phyloP scores from a whole-genome alignment of 2,113 vertebrate species.

The Grus americana region DNA sequence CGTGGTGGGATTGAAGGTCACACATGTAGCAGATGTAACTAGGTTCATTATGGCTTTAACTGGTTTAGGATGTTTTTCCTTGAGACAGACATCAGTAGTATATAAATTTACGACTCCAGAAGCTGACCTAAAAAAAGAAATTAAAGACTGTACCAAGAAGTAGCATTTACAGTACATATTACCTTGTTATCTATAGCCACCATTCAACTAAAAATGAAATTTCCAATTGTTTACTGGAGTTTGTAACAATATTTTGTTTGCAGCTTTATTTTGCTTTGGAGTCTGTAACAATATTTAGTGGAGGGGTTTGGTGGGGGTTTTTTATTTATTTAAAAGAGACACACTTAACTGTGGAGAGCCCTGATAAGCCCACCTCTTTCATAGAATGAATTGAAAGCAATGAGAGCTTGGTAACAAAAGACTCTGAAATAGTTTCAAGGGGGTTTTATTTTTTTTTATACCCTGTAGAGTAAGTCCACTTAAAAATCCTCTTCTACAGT shows the following conservation, averaged over 20 bases:
- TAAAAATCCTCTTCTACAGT: background rate
- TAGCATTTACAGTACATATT: background rate
- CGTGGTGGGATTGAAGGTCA: conserved; percentile 86
- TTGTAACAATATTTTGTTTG: background rate
- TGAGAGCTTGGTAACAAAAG: background rate
- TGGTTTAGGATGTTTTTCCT: conserved; percentile 81
- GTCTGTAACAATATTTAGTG: background rate
- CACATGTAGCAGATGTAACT: conserved; percentile 83
- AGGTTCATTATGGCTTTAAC: conserved; percentile 92
- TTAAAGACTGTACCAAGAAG: background rate
- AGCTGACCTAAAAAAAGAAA: conserved; percentile 69
- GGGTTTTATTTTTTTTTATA: background rate
- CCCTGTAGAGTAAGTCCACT: background rate
- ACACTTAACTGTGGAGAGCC: background rate
- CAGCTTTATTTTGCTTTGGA: background rate
- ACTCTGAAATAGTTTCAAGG: background rate
- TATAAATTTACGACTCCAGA: conserved; percentile 97
- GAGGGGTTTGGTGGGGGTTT: background rate
- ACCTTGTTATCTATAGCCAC: background rate
- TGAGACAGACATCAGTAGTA: conserved; percentile 84
- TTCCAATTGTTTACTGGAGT: background rate
- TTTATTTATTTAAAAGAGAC: background rate
- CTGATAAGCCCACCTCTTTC: background rate
- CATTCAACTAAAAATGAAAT: background rate
- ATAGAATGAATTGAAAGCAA: background rate